Percentiles rank a stretch among this genome's conserved stretches.
Conservation (phyloP, 1,140 invertebrate genomes). For the Heterodera carotae region DNA sequence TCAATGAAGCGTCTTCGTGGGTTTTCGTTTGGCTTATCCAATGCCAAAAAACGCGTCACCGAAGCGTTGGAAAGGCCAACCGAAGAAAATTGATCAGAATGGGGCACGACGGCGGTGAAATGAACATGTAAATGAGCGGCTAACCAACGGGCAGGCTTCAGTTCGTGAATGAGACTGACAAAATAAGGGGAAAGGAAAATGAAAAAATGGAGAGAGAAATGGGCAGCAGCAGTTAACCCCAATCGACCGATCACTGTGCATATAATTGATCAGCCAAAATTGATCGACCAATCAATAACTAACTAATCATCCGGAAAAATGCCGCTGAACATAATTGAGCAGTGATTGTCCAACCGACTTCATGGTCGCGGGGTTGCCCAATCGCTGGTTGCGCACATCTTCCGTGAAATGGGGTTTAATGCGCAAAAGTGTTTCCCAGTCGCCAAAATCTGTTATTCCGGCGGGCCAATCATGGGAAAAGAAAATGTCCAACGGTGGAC, state of each 20-base stretch:
- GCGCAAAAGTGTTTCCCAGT: conserved; percentile 76
- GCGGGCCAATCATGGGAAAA: conserved; percentile 95
- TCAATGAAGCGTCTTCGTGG: conserved; percentile 79
- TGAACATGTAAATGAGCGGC: conserved; percentile 94
- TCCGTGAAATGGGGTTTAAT: conserved; percentile 83
- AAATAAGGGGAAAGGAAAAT: too few species aligned
- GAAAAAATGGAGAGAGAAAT: background rate
- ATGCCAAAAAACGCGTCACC: conserved; percentile 76
- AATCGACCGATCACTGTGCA: too few species aligned
- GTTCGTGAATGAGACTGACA: conserved; percentile 69
- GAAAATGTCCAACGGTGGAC: conserved; percentile 78
- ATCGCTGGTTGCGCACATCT: conserved; percentile 78
- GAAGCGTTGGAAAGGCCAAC: background rate
- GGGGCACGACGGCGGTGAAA: conserved; percentile 83
- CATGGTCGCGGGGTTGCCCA: conserved; percentile 82
- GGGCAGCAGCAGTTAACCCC: too few species aligned
- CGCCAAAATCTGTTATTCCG: conserved; percentile 83
- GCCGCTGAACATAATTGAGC: too few species aligned
- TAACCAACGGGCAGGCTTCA: conserved; percentile 92
- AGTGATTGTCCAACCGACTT: conserved; percentile 71
- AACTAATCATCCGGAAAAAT: too few species aligned
- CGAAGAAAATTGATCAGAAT: conserved; percentile 67
- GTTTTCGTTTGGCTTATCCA: conserved; percentile 76
- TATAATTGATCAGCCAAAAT: too few species aligned
- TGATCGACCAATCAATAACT: too few species aligned